Evolutionary conservation across 2,888 invertebrate species (phyloP).

Genomic region (Oscheius onirici): DNA sequence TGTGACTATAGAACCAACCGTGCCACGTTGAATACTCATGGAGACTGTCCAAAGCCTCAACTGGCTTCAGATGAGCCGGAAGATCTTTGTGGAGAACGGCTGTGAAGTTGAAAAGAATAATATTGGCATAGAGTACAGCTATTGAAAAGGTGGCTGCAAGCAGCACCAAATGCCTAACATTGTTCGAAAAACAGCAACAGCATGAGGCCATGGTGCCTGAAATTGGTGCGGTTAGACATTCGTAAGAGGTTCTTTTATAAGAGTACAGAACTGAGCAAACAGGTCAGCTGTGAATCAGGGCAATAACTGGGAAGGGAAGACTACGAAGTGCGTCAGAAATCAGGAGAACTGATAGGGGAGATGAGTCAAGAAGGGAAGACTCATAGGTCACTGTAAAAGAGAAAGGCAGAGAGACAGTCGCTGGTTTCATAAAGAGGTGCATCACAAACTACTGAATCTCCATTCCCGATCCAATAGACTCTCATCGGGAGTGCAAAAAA

Average conservation of each 20-base stretch:
- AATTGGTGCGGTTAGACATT: background rate
- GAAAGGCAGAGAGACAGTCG: background rate
- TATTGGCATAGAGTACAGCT: slow-evolving; percentile 53
- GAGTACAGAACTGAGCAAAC: background rate
- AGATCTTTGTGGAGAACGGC: slow-evolving; percentile 45
- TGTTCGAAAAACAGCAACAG: slow-evolving; percentile 54
- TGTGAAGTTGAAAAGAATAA: slow-evolving; percentile 59
- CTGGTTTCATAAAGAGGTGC: background rate
- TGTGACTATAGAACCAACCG: slow-evolving; percentile 18
- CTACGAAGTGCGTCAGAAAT: background rate
- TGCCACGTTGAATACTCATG: slow-evolving; percentile 39
- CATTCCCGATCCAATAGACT: background rate
- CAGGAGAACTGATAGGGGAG: background rate
- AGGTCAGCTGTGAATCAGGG: background rate
- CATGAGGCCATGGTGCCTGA: slow-evolving; percentile 42
- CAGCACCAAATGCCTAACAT: slow-evolving; percentile 54
- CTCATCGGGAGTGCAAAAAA: no score
- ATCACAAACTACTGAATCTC: background rate
- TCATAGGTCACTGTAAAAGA: background rate
- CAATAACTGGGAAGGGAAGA: background rate
- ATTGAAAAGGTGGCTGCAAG: slow-evolving; percentile 49
- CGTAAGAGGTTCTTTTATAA: background rate
- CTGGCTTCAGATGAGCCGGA: slow-evolving; percentile 35
- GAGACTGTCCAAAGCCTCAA: slow-evolving; percentile 38
- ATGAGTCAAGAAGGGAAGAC: background rate